Conservation (phyloP, 2,113 vertebrate genomes). For the Edolisoma coerulescens region DNA sequence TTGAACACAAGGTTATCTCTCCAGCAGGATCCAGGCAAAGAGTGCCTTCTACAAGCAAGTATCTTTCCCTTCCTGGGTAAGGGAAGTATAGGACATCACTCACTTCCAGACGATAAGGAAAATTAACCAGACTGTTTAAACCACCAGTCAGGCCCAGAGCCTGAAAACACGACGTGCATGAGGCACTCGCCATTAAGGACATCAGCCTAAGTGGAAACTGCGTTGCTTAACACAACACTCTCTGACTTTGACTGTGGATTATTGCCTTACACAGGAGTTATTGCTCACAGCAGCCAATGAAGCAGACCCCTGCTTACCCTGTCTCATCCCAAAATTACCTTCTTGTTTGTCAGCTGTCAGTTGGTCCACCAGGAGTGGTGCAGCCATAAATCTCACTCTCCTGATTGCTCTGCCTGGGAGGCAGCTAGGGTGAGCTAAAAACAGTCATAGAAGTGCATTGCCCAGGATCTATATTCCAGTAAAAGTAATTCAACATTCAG, state of each 20-base stretch:
- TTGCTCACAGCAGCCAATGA: not conserved
- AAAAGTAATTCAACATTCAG: not conserved
- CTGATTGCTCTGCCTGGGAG: not conserved
- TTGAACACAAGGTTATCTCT: not conserved
- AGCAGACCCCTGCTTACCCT: not conserved
- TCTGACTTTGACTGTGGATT: not conserved
- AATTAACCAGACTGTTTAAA: not conserved
- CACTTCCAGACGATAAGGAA: not conserved
- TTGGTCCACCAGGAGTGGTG: not conserved
- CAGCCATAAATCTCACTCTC: not conserved
- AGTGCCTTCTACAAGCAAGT: not conserved
- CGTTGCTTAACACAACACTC: not conserved
- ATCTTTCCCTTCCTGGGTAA: not conserved
- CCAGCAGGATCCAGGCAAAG: not conserved
- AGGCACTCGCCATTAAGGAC: not conserved
- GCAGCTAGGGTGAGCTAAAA: not conserved
- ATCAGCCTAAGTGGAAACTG: not conserved
- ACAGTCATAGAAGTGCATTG: not conserved
- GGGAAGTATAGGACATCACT: not conserved
- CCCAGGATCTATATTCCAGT: not conserved
- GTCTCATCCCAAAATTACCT: not conserved
- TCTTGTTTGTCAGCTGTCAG: not conserved
- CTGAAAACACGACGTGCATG: not conserved
- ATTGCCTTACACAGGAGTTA: not conserved
- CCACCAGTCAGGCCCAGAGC: not conserved